These are phyloP conservation scores for Eupelmus urozonus DNA, from an alignment of 2,888 invertebrate species.

Conservation along the genomic window DNA sequence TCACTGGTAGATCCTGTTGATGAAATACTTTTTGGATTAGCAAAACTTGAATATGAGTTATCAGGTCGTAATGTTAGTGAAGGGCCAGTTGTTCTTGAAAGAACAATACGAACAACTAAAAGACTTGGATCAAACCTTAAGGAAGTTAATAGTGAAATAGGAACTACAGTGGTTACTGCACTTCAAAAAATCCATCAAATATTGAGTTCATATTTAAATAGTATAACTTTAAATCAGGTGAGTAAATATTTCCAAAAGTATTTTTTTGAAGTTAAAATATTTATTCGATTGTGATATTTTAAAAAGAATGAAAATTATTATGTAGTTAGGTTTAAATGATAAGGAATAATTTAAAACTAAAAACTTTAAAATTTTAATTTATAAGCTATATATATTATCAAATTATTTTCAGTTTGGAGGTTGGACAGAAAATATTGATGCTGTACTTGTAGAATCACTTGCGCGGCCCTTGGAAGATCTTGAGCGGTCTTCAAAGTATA, in stretches of 20 bases:
- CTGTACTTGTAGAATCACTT: constrained; percentile 72
- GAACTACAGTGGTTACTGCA: constrained; percentile 35
- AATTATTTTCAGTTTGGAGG: constrained; percentile 61
- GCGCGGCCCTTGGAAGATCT: constrained; percentile 70
- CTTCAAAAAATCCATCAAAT: constrained; percentile 62
- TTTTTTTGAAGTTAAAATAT: too few relatives aligned
- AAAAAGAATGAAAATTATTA: too few relatives aligned
- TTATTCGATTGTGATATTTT: too few relatives aligned
- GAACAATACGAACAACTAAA: constrained; percentile 67
- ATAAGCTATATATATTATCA: not conserved
- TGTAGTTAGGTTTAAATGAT: too few relatives aligned
- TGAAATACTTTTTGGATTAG: constrained; percentile 71
- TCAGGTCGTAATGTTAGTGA: constrained; percentile 65
- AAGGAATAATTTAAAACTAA: not conserved
- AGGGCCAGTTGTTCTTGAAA: constrained; percentile 70
- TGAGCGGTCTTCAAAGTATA: constrained; percentile 55
- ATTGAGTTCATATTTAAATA: constrained; percentile 63
- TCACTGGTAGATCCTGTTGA: constrained; percentile 78
- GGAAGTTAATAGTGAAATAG: constrained; percentile 38
- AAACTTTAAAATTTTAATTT: not conserved
- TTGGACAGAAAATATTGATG: constrained; percentile 71
- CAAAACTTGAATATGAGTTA: constrained; percentile 70
- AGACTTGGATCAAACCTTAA: constrained; percentile 60
- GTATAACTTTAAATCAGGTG: constrained; percentile 65
- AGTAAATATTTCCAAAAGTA: constrained; percentile 44